Conservation (phyloP, 2,888 invertebrate species). For the Chymomyza caudatula region DNA sequence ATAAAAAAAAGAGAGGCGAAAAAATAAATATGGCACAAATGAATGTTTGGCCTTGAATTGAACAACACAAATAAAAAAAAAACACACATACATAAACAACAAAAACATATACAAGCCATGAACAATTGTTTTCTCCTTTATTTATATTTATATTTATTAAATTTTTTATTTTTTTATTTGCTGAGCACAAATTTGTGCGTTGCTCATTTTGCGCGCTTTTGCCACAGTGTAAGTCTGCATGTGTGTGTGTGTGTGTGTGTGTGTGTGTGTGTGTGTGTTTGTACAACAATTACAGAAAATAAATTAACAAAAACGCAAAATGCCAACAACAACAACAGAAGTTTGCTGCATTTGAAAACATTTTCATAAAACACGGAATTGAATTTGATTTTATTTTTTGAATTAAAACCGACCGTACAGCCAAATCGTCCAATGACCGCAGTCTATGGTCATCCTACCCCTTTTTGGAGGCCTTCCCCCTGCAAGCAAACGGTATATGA, state of each 20-base stretch:
- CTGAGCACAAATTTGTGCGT: background rate
- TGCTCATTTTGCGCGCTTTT: background rate
- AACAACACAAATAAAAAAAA: constrained; percentile 20
- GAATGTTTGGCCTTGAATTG: constrained; percentile 62
- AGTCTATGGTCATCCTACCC: constrained; percentile 25
- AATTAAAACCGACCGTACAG: background rate
- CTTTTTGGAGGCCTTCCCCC: constrained; percentile 10
- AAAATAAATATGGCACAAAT: constrained; percentile 56
- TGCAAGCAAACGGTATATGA: background rate
- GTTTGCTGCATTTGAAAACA: constrained; percentile 9
- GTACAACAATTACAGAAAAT: background rate
- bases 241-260: background rate
- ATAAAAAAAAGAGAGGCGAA: background rate
- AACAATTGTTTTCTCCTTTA: constrained; percentile 65
- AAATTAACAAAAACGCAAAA: background rate
- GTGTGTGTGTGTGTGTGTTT: background rate
- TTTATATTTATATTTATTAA: background rate
- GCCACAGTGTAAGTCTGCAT: background rate
- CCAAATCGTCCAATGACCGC: constrained; percentile 5
- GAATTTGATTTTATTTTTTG: constrained; percentile 17
- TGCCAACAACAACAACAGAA: background rate
- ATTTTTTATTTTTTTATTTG: background rate
- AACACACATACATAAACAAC: constrained; percentile 8
- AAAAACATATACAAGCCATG: constrained; percentile 39
- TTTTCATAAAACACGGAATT: constrained; percentile 16